Percentiles rank a stretch among this genome's conserved stretches.
phyloP scores from a whole-genome alignment of 2,888 invertebrate genomes.

The Mimachlamys varia region DNA sequence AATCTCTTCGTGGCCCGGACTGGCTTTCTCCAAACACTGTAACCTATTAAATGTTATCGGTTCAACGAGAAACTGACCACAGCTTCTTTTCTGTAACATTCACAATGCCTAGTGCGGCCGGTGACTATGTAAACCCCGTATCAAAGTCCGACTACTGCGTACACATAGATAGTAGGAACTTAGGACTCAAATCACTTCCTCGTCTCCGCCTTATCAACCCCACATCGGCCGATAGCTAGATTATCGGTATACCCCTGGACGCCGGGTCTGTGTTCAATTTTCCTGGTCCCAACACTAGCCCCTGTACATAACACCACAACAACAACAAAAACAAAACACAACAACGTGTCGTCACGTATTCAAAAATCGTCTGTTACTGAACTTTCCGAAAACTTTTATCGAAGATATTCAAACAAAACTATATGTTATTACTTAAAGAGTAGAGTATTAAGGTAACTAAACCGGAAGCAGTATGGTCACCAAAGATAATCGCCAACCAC shows the following conservation, averaged over 20 bases:
- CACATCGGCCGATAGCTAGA: neutral
- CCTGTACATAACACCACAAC: too few species aligned
- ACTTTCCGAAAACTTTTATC: too few species aligned
- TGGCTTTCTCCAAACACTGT: neutral
- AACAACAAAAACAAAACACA: too few species aligned
- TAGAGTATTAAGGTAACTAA: too few species aligned
- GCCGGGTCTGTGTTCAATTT: neutral
- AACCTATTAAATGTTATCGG: neutral
- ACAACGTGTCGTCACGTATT: too few species aligned
- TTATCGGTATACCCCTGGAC: neutral
- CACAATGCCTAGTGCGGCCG: neutral
- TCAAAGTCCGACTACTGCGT: constrained; percentile 3
- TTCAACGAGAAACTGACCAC: neutral
- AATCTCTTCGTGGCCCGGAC: neutral
- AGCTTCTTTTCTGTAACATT: neutral
- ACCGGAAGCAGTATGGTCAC: too few species aligned
- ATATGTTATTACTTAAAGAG: too few species aligned
- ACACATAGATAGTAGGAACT: neutral
- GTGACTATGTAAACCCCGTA: neutral
- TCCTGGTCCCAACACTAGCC: neutral
- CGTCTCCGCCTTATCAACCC: neutral
- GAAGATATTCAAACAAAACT: too few species aligned
- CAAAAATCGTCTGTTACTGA: too few species aligned
- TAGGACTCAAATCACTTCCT: neutral
- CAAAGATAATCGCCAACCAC: too few species aligned